A percentile compares a stretch with the other conserved stretches of the same genome.
Conservation (phyloP, 1,140 invertebrate genomes). For the Apis laboriosa region DNA sequence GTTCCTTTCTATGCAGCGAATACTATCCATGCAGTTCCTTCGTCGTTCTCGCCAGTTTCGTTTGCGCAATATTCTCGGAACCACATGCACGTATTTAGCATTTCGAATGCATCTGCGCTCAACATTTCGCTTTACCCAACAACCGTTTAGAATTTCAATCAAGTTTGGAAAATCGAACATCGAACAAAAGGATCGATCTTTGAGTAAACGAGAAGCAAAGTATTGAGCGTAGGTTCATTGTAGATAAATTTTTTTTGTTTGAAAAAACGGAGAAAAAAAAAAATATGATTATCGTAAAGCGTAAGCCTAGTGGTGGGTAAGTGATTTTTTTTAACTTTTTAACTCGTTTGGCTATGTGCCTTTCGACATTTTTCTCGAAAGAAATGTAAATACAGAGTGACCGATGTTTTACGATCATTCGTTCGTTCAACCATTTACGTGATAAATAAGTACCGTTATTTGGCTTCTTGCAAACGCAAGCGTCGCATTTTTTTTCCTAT, state of each 20-base stretch:
- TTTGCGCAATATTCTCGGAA: constrained; percentile 9
- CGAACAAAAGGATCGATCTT: not conserved
- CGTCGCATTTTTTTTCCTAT: not conserved
- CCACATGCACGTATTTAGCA: constrained; percentile 13
- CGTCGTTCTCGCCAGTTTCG: constrained; percentile 43
- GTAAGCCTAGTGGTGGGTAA: constrained; percentile 19
- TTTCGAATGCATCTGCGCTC: constrained; percentile 14
- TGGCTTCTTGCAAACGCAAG: not conserved
- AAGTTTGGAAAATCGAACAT: not conserved
- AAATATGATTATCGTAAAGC: not conserved
- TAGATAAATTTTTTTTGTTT: constrained; percentile 1
- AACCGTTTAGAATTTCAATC: not conserved
- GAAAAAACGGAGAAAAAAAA: not conserved
- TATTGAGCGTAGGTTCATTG: not conserved
- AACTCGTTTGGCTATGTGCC: not conserved
- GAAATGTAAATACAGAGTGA: not conserved
- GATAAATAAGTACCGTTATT: not conserved
- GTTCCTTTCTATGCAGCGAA: constrained; percentile 46
- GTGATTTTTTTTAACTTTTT: not conserved
- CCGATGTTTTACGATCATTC: not conserved
- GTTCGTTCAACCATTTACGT: not conserved
- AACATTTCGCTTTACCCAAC: not conserved
- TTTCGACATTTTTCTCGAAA: not conserved
- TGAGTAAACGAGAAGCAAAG: constrained; percentile 5
- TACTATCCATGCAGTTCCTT: constrained; percentile 46